These are phyloP conservation scores for Nerophis ophidion DNA, from an alignment of 2,113 vertebrate genomes.

Conservation along the genomic window DNA sequence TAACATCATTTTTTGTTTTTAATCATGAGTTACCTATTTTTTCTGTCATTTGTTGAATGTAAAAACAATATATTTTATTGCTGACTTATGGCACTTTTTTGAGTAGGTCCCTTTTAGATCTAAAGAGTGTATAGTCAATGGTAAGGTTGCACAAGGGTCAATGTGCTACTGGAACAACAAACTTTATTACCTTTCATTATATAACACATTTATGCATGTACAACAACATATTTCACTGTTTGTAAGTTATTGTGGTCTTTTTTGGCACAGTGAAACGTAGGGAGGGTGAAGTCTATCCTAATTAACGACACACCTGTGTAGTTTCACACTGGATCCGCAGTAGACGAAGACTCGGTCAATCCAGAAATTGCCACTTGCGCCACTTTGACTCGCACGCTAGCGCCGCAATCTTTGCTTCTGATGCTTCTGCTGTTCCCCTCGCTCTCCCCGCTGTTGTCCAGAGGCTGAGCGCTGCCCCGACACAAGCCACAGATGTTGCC, in stretches of 20 bases:
- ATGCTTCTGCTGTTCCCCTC: slow-evolving; percentile 87
- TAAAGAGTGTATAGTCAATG: too few species aligned
- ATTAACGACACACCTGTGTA: slow-evolving; percentile 20
- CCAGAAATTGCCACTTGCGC: slow-evolving; percentile 95
- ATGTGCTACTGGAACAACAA: too few species aligned
- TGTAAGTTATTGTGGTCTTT: background rate
- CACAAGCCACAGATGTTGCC: slow-evolving; percentile 84
- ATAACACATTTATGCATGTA: too few species aligned
- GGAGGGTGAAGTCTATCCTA: slow-evolving; percentile 19
- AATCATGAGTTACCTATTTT: too few species aligned
- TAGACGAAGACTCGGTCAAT: slow-evolving; percentile 79
- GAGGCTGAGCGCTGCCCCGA: slow-evolving; percentile 72
- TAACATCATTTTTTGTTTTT: too few species aligned
- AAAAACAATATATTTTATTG: too few species aligned
- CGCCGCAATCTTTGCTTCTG: slow-evolving; percentile 77
- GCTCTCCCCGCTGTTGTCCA: slow-evolving; percentile 93
- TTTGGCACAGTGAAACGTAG: slow-evolving; percentile 4
- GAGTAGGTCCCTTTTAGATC: too few species aligned
- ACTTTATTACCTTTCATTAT: too few species aligned
- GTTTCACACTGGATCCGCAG: slow-evolving; percentile 82
- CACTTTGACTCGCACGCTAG: slow-evolving; percentile 87
- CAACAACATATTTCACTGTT: too few species aligned
- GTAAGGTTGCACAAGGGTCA: too few species aligned
- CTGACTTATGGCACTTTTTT: too few species aligned
- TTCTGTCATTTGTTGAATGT: too few species aligned